phyloP scores from a whole-genome alignment of 2,113 vertebrate genomes.

The Nipponia nippon region DNA sequence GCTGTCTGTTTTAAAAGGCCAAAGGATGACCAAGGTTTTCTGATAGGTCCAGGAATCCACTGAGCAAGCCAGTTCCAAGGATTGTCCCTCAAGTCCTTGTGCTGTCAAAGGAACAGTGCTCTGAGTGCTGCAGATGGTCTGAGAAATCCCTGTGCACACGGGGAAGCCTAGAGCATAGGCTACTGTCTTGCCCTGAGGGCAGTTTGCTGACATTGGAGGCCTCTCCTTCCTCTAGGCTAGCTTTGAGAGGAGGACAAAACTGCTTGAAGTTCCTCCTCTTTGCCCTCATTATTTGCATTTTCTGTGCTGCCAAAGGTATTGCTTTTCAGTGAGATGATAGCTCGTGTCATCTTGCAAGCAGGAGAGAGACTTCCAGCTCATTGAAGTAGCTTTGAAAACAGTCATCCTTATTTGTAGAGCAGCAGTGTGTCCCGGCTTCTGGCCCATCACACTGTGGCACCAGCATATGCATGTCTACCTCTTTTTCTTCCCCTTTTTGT shows the following conservation, averaged over 20 bases:
- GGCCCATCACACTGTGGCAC: background rate
- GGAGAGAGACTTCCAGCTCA: background rate
- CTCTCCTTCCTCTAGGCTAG: background rate
- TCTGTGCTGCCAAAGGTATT: background rate
- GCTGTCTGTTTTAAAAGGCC: background rate
- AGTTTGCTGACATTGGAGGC: background rate
- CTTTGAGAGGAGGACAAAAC: background rate
- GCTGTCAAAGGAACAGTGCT: background rate
- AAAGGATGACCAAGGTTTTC: background rate
- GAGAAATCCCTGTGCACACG: background rate
- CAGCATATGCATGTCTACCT: background rate
- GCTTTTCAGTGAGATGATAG: background rate
- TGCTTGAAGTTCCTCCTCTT: background rate
- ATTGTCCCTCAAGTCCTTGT: background rate
- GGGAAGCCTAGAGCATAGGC: background rate
- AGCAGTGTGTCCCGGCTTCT: background rate
- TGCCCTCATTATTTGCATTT: background rate
- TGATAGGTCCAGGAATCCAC: background rate
- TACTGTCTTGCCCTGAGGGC: background rate
- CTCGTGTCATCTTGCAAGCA: background rate
- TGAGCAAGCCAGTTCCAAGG: background rate
- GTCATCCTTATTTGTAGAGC: background rate
- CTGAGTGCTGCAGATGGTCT: background rate
- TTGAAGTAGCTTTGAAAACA: background rate
- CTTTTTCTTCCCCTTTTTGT: background rate